These are phyloP conservation scores for Noctua comes DNA, from an alignment of 2,888 invertebrate genomes.

Conservation along the genomic window DNA sequence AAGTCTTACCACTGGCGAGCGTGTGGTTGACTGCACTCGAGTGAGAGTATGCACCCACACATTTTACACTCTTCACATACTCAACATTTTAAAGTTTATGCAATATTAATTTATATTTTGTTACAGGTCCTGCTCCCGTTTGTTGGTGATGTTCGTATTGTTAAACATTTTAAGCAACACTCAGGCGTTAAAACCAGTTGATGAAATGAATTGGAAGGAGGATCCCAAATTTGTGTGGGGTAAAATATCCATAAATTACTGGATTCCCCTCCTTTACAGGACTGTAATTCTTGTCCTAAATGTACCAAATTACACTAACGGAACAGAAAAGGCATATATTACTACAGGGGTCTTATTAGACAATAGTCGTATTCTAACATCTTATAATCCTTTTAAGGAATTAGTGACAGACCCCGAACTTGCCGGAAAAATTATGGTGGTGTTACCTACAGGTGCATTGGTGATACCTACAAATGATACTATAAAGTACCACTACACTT, in stretches of 20 bases:
- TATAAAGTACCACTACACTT: too few species aligned
- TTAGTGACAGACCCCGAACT: background rate
- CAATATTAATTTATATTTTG: background rate
- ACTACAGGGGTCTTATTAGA: slow-evolving; percentile 7
- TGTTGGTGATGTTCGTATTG: background rate
- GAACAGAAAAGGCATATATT: slow-evolving; percentile 11
- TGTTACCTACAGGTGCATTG: background rate
- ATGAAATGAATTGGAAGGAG: background rate
- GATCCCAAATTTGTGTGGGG: too few species aligned
- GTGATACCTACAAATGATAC: too few species aligned
- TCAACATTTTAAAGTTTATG: background rate
- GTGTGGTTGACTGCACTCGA: too few species aligned
- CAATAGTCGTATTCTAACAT: slow-evolving; percentile 25
- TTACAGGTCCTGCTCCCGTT: background rate
- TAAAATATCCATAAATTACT: too few species aligned
- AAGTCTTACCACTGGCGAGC: too few species aligned
- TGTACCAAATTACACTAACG: background rate
- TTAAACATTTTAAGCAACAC: background rate
- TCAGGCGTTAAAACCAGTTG: background rate
- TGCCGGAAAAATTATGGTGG: background rate
- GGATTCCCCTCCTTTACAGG: background rate
- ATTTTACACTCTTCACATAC: too few species aligned
- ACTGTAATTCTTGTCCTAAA: slow-evolving; percentile 1
- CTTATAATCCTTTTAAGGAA: slow-evolving; percentile 21
- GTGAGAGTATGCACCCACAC: too few species aligned